Percentiles rank a stretch among this genome's conserved stretches.
These are phyloP conservation scores for Rissa tridactyla DNA, from an alignment of 2,113 vertebrate species.

Conservation along the genomic window DNA sequence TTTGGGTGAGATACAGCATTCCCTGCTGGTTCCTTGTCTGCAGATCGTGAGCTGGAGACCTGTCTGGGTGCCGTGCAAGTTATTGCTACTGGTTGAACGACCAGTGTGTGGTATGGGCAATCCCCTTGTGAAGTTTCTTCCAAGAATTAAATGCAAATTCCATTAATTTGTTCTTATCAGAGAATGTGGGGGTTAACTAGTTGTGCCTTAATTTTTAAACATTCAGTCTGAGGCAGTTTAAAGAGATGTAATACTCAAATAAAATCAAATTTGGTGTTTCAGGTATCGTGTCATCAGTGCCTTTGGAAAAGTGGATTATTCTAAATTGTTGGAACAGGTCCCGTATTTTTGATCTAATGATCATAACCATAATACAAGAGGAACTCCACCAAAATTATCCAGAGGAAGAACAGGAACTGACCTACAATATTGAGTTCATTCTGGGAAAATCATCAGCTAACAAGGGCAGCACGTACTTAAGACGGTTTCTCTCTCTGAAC, in stretches of 20 bases:
- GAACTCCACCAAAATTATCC: neutral
- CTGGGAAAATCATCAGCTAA: neutral
- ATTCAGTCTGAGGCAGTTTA: neutral
- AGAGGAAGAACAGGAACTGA: neutral
- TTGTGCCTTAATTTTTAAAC: neutral
- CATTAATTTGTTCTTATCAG: neutral
- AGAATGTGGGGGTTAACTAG: neutral
- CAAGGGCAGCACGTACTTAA: neutral
- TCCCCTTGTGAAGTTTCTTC: neutral
- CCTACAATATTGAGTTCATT: neutral
- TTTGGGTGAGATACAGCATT: neutral
- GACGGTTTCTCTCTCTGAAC: neutral
- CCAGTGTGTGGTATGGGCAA: neutral
- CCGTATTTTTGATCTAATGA: neutral
- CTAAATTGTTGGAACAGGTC: neutral
- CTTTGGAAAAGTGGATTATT: neutral
- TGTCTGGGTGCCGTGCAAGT: rapidly evolving
- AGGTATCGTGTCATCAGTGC: neutral
- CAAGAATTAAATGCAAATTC: neutral
- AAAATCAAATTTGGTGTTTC: neutral
- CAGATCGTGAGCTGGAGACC: neutral
- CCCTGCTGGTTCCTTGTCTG: neutral
- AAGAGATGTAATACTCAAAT: neutral
- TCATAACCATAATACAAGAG: neutral
- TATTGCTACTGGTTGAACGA: neutral